These are phyloP conservation scores for Spodoptera littoralis DNA, from an alignment of 2,888 invertebrate species.

Conservation along the genomic window DNA sequence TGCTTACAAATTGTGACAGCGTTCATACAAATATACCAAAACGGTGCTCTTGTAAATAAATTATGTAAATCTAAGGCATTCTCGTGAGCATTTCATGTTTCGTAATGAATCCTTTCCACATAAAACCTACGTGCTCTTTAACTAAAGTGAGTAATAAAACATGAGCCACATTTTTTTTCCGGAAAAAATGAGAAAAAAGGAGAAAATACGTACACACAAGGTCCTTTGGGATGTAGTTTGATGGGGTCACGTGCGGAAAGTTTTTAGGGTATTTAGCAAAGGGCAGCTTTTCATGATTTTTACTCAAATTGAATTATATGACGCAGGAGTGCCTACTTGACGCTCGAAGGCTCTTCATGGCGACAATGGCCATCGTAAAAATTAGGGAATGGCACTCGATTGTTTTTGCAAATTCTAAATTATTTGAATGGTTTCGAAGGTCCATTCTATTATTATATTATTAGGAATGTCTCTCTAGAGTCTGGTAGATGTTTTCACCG, in stretches of 20 bases:
- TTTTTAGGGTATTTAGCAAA: constrained; percentile 82
- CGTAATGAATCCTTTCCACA: constrained; percentile 67
- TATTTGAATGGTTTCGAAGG: constrained; percentile 3
- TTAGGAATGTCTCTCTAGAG: constrained; percentile 4
- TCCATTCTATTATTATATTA: constrained; percentile 8
- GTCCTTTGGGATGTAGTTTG: constrained; percentile 70
- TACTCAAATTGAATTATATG: constrained; percentile 69
- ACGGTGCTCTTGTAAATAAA: constrained; percentile 60
- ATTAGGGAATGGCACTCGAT: constrained; percentile 15
- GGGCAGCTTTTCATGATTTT: constrained; percentile 70
- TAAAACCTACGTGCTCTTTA: constrained; percentile 69
- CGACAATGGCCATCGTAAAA: constrained; percentile 43
- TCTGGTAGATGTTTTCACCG: constrained; percentile 8
- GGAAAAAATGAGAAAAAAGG: constrained; percentile 72
- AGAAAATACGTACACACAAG: constrained; percentile 61
- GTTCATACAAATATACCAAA: constrained; percentile 40
- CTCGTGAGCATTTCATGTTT: constrained; percentile 61
- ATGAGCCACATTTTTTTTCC: constrained; percentile 67
- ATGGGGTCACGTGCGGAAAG: constrained; percentile 84
- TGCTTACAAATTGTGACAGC: constrained; percentile 42
- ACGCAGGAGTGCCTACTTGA: constrained; percentile 54
- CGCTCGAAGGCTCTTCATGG: constrained; percentile 41
- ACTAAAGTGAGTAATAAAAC: constrained; percentile 78
- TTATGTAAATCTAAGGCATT: constrained; percentile 66
- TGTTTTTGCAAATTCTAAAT: constrained; percentile 15